Evolutionary conservation across 2,888 invertebrate species (phyloP), one percentile per base, ranked within the genome.

Genomic region (Macrophya annulata): DNA sequence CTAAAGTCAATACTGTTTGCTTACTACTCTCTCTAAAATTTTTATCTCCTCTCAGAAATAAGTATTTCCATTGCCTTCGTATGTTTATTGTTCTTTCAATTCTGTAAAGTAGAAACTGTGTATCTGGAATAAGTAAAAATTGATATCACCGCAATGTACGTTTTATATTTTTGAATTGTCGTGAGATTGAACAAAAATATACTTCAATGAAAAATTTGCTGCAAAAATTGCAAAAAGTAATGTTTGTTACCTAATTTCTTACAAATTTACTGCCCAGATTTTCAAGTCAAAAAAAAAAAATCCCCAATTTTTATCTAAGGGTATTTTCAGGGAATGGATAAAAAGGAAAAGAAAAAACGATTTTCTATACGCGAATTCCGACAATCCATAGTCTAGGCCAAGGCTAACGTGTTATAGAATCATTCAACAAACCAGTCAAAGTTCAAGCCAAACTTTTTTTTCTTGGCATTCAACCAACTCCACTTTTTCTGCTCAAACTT

Each of bases 401-500:
- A 81, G 81, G 81, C 62, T 81, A 81, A 81, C 81, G 81, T 31
- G 81, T 62, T 62, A 25, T 40, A 51, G 17, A 62, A 62, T 81
- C 62, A 17, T 62, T 62, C 43, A n/a, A 81, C 12, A 81, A 81
- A 43, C 81, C 62, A 43, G 59, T 59, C n/a, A 62, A 17, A 59
- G 51, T 43, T 62, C 12, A 4, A 81, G 81, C 55, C 51, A 62
- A 81, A 81, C n/a, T 59, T 81, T 43, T 72, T n/a, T 62, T 62
- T 43, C 81, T 59, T 81, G 81, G 81, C 81, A 62, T n/a, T 25
- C 8, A 21, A 62, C 81, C 81, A 81, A 81, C 81, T 81, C 21
- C 51, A 81, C 81, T 81, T 21, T 62, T 43, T 81, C 31, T 62
- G 81, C 62, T 81, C 37, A 31, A 81, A 81, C 81, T 81, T 81